phyloP scores from a whole-genome alignment of 2,113 vertebrate genomes.

The Ellobius talpinus region DNA sequence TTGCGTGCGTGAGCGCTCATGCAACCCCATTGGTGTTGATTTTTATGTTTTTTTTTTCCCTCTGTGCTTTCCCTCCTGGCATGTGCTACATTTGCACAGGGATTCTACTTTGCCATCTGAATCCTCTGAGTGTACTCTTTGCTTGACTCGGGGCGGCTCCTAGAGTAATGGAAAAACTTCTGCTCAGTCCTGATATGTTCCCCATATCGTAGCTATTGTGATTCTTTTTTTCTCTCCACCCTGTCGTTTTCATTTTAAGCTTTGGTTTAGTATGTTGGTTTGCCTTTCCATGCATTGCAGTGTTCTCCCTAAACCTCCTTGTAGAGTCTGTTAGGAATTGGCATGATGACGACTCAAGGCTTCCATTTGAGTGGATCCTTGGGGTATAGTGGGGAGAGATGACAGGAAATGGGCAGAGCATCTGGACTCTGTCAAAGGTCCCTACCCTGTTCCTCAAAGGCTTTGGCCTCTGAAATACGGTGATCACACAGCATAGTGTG shows the following conservation, averaged over 20 bases:
- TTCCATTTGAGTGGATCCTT: constrained; percentile 9
- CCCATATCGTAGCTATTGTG: not conserved
- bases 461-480: not conserved
- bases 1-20: not conserved
- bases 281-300: not conserved
- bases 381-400: not conserved
- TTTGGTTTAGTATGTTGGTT: not conserved
- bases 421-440: not conserved
- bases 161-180: not conserved
- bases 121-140: constrained; percentile 38
- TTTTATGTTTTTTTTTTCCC: not conserved
- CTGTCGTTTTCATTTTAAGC: constrained; percentile 36
- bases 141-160: constrained; percentile 43
- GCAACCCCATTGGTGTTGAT: not conserved
- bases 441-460: not conserved
- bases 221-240: constrained; percentile 24
- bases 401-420: not conserved
- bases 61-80: not conserved
- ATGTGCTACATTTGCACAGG: not conserved
- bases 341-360: constrained; percentile 37
- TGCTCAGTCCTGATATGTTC: not conserved
- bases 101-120: not conserved
- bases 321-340: constrained; percentile 49
- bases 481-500: not conserved
- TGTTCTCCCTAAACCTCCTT: not conserved